Evolutionary conservation across 2,797 vertebrate species (phyloP), one percentile per base, ranked within the genome.

Genomic region (Propithecus deckenii): DNA sequence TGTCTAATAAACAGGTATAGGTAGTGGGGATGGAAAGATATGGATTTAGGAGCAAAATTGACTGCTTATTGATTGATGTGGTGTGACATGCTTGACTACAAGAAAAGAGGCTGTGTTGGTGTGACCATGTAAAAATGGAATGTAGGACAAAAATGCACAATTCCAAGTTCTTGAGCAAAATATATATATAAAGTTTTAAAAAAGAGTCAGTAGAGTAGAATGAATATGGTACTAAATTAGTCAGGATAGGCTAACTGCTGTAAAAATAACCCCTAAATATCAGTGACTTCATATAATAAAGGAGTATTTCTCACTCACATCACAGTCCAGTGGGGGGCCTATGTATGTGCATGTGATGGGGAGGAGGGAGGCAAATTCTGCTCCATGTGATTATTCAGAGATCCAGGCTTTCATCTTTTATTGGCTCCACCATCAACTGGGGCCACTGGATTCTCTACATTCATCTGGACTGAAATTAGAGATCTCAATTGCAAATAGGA

Each of bases 401-500:
- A 75, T 25, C 28, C 14, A 72, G 7, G 5, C 6, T 76, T 89
- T 92, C 78, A 80, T 10, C 23, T 83, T 79, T 63, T 17, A 46
- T n/a, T 95, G 61, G 38, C 17, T 92, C 74, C 22, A 84, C 38
- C 71, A 25, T 84, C 48, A 91, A 22, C 79, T 79, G 67, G 61
- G 35, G 9, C 43, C n/a, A 65, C 28, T 69, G 5, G 18, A 50
- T 88, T 95, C 72, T 95, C 71, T 38, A 18, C 78, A 72, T 25
- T 96, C 23, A 86, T 59, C n/a, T 95, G 76, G 12, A 87, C 35
- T 71, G 18, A 85, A 84, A 30, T 81, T 48, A 84, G 52, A 90
- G 32, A 65, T 12, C 43, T 80, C 41, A 91, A 57, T 67, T 89
- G 35, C 50, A 96, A 95, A 86, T 55, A 89, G 71, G 75, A 71